Percentiles rank a stretch among this genome's conserved stretches.
Evolutionary conservation across 2,113 vertebrate species (phyloP).

Genomic region (Heteronetta atricapilla): DNA sequence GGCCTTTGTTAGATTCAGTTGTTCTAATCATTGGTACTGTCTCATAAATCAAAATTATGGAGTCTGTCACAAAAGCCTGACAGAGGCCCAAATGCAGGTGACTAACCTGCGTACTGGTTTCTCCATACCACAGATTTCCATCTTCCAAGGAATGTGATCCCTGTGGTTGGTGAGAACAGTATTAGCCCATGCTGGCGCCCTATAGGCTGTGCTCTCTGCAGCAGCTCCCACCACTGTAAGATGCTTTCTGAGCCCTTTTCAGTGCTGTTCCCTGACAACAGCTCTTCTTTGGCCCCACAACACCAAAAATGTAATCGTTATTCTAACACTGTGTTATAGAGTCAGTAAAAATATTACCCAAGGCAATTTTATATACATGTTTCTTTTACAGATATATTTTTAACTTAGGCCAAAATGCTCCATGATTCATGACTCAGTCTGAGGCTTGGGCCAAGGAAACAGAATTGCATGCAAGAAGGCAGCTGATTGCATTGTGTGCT

Average conservation of each 20-base stretch:
- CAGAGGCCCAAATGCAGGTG: not conserved
- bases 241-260: not conserved
- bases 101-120: not conserved
- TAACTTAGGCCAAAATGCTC: conserved; percentile 17
- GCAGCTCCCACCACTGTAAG: not conserved
- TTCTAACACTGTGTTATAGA: not conserved
- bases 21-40: not conserved
- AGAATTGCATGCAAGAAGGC: not conserved
- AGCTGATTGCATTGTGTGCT: not conserved
- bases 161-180: accelerated
- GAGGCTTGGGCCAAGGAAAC: not conserved
- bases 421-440: not conserved
- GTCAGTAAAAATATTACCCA: not conserved
- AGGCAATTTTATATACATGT: conserved; percentile 27
- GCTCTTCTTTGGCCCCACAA: not conserved
- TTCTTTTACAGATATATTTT: conserved; percentile 22
- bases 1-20: not conserved
- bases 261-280: not conserved
- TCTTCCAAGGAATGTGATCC: accelerated
- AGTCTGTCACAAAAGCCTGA: not conserved
- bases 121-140: accelerated
- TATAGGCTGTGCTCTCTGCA: accelerated
- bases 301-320: not conserved
- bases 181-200: accelerated
- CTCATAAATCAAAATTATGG: not conserved